Evolutionary conservation across 2,888 invertebrate species (phyloP).

Genomic region (Zygogramma bicolorata): DNA sequence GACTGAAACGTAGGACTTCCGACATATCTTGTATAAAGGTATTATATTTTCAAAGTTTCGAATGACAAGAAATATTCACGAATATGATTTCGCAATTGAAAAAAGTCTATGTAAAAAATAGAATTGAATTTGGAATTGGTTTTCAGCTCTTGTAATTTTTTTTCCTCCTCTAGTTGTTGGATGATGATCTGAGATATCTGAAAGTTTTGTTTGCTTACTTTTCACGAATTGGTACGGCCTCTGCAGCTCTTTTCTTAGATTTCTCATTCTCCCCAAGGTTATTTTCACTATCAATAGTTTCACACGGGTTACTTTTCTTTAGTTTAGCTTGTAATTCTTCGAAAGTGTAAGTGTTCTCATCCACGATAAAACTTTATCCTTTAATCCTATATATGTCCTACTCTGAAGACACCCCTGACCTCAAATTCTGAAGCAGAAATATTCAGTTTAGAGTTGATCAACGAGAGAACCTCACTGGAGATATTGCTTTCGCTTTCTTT

Average conservation of each 20-base stretch:
- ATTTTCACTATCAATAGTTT: not conserved
- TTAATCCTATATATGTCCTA: not conserved
- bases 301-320: not conserved
- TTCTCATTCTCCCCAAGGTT: too few species aligned
- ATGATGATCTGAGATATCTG: not conserved
- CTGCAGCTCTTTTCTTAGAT: not conserved
- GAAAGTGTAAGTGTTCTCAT: not conserved
- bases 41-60: too few species aligned
- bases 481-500: not conserved
- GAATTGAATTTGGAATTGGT: too few species aligned
- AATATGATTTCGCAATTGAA: too few species aligned
- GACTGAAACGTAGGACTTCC: not conserved
- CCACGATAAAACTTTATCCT: not conserved
- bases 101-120: not conserved
- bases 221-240: not conserved
- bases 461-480: not conserved
- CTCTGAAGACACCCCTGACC: not conserved
- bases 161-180: not conserved
- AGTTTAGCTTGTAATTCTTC: not conserved
- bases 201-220: not conserved
- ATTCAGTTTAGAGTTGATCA: not conserved
- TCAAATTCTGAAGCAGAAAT: not conserved
- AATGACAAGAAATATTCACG: too few species aligned
- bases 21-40: not conserved
- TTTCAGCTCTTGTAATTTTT: not conserved